Evolutionary conservation across 2,797 vertebrate species (phyloP).

Genomic region (Hydrocynus forskahlii): DNA sequence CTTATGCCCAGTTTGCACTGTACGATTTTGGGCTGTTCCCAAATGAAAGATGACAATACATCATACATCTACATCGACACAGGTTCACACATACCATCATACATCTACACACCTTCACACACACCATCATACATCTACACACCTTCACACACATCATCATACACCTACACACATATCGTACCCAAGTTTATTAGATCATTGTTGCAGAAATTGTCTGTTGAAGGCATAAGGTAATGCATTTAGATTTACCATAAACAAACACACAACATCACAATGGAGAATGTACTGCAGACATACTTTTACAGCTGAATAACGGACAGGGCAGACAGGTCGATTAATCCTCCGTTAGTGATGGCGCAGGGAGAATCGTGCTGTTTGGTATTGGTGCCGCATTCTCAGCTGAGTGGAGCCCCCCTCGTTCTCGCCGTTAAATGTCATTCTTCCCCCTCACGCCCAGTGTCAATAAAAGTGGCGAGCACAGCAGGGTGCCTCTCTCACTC

Average conservation of each 20-base stretch:
- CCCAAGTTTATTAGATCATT: too few relatives aligned
- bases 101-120: too few relatives aligned
- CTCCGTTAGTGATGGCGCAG: background rate
- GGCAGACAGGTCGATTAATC: background rate
- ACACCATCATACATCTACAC: too few relatives aligned
- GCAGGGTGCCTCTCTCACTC: conserved; percentile 63
- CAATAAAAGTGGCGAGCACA: conserved; percentile 62
- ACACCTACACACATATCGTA: too few relatives aligned
- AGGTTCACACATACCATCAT: too few relatives aligned
- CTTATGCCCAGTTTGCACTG: too few relatives aligned
- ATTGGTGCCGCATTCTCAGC: background rate
- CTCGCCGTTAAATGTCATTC: conserved; percentile 71
- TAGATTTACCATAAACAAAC: background rate
- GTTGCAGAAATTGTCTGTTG: too few relatives aligned
- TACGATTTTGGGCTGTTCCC: too few relatives aligned
- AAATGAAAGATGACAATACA: too few relatives aligned
- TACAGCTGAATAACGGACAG: background rate
- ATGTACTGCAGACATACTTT: background rate
- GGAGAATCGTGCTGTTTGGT: background rate
- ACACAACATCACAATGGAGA: background rate
- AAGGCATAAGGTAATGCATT: background rate
- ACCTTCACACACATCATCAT: too few relatives aligned
- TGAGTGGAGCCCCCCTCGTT: background rate
- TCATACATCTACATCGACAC: too few relatives aligned
- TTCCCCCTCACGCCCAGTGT: conserved; percentile 64